Conservation (phyloP, 1,140 invertebrate genomes). For the Drosophila ambigua region DNA sequence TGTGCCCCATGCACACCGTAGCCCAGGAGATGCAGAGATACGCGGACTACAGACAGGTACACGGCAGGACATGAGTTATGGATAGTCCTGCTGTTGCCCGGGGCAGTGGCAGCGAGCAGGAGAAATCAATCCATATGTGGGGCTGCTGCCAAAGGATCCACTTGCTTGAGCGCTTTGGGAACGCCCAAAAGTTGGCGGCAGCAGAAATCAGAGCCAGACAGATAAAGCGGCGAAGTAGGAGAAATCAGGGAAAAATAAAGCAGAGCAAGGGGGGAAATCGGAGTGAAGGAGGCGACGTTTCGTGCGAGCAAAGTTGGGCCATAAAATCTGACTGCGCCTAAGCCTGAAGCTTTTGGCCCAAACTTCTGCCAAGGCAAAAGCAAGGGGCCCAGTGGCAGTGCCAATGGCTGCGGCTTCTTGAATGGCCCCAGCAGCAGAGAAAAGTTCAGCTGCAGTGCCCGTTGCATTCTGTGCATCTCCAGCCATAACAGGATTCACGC, state of each 20-base stretch:
- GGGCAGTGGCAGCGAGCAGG: not conserved
- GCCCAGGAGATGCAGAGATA: conserved; percentile 15
- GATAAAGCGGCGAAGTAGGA: no score
- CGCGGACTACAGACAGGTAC: conserved; percentile 1
- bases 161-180: not conserved
- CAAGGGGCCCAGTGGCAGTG: not conserved
- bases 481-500: not conserved
- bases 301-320: no score
- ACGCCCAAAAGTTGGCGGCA: no score
- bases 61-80: conserved; percentile 31
- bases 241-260: no score
- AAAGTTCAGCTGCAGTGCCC: conserved; percentile 11
- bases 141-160: conserved; percentile 3
- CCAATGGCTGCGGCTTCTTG: conserved; percentile 18
- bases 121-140: no score
- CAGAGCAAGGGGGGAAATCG: no score
- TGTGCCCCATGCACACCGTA: not conserved
- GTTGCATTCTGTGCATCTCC: conserved; percentile 16
- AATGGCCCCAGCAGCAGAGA: conserved; percentile 15
- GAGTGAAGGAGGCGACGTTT: no score
- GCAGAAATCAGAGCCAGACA: no score
- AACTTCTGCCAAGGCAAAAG: no score
- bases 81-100: not conserved
- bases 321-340: no score
- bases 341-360: no score